A percentile compares a stretch with the other conserved stretches of the same genome.
phyloP scores from a whole-genome alignment of 1,140 invertebrate genomes.

The Pseudoatta argentina region DNA sequence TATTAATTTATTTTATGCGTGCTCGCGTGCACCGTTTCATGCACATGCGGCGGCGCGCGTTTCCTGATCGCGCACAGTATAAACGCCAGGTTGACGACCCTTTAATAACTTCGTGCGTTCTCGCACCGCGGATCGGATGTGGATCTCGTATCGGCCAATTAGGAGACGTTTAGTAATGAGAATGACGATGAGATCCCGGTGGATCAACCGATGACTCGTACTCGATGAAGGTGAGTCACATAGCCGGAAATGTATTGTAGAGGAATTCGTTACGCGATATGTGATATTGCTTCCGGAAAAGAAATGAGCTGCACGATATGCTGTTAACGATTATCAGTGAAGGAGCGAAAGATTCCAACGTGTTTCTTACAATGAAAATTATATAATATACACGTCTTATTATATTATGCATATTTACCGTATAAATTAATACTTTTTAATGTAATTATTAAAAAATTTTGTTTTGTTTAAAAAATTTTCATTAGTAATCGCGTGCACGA shows the following conservation, averaged over 20 bases:
- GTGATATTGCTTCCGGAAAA: constrained; percentile 24
- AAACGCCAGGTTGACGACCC: constrained; percentile 75
- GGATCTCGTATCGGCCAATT: constrained; percentile 68
- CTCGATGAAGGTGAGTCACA: constrained; percentile 21
- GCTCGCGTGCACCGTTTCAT: constrained; percentile 49
- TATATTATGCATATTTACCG: background rate
- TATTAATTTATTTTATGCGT: constrained; percentile 63
- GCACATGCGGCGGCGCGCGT: constrained; percentile 40
- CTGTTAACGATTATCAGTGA: background rate
- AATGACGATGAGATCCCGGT: constrained; percentile 50
- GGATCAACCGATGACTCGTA: constrained; percentile 31
- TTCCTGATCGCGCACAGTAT: constrained; percentile 63
- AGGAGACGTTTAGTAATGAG: constrained; percentile 70
- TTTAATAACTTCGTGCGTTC: constrained; percentile 71
- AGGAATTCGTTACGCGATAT: constrained; percentile 27
- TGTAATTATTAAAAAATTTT: background rate
- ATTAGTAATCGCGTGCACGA: background rate
- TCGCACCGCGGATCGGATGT: constrained; percentile 55
- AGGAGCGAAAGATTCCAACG: background rate
- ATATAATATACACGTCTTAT: background rate
- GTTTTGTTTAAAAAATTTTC: background rate
- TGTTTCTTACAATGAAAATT: background rate
- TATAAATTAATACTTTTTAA: background rate
- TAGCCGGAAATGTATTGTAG: constrained; percentile 39
- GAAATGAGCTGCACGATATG: background rate